Percentiles rank a stretch among this genome's conserved stretches.
phyloP scores from a whole-genome alignment of 1,140 invertebrate species.

The Macrotrachela quadricornifera region DNA sequence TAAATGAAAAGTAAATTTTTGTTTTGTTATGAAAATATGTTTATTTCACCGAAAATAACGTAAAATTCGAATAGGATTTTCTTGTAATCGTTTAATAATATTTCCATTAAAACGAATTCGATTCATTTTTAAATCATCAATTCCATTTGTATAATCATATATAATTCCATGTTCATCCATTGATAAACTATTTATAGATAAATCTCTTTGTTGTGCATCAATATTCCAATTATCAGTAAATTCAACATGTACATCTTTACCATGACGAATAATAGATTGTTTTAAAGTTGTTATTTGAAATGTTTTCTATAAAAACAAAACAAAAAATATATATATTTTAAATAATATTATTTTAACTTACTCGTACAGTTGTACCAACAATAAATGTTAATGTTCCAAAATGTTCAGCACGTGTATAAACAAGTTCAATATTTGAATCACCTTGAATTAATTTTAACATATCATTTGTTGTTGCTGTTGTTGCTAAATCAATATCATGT shows the following conservation, averaged over 20 bases:
- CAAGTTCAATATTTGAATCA: constrained; percentile 17
- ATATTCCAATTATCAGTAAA: constrained; percentile 82
- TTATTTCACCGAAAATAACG: too few relatives aligned
- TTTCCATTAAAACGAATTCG: too few relatives aligned
- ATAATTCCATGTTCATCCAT: constrained; percentile 38
- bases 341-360: too few relatives aligned
- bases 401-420: constrained; percentile 12
- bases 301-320: too few relatives aligned
- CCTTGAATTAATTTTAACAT: constrained; percentile 80
- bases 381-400: constrained; percentile 56
- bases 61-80: too few relatives aligned
- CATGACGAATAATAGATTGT: constrained; percentile 37
- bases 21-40: too few relatives aligned
- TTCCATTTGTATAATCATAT: too few relatives aligned
- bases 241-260: constrained; percentile 72
- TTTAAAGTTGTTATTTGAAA: too few relatives aligned
- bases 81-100: too few relatives aligned
- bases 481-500: constrained; percentile 88
- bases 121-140: too few relatives aligned
- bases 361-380: constrained; percentile 55
- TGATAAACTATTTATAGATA: constrained; percentile 98
- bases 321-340: too few relatives aligned
- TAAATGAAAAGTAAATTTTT: too few relatives aligned
- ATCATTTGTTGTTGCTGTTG: constrained; percentile 73
- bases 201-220: constrained; percentile 77